Conservation (phyloP, 2,888 invertebrate genomes). For the Urechis unicinctus region DNA sequence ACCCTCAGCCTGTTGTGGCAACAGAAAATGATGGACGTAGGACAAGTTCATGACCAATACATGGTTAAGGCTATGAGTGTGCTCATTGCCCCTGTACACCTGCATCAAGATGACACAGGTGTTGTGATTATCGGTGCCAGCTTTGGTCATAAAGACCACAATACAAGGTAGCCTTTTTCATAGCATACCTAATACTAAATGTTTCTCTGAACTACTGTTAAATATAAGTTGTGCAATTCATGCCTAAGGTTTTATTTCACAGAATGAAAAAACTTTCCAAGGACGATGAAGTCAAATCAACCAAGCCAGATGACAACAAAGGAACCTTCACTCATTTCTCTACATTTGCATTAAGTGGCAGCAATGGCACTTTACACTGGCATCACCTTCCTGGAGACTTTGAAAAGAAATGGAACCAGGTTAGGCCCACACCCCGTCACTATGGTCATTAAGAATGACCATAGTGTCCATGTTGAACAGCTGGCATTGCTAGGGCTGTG, state of each 20-base stretch:
- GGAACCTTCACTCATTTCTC: slow-evolving; percentile 38
- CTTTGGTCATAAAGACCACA: slow-evolving; percentile 30
- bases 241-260: background rate
- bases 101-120: slow-evolving; percentile 36
- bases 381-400: slow-evolving; percentile 42
- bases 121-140: slow-evolving; percentile 40
- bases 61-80: slow-evolving; percentile 36
- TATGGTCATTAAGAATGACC: too few relatives aligned
- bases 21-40: slow-evolving; percentile 26
- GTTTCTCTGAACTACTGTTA: background rate
- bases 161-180: background rate
- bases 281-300: background rate
- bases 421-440: too few relatives aligned
- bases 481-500: too few relatives aligned
- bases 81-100: slow-evolving; percentile 32
- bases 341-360: slow-evolving; percentile 41
- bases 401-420: background rate
- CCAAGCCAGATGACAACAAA: slow-evolving; percentile 7
- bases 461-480: too few relatives aligned
- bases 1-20: slow-evolving; percentile 36
- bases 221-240: background rate
- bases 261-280: background rate
- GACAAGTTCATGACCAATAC: slow-evolving; percentile 26
- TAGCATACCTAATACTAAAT: background rate
- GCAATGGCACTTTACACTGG: slow-evolving; percentile 36